phyloP scores from a whole-genome alignment of 2,888 invertebrate genomes.

The Eurytoma californica region DNA sequence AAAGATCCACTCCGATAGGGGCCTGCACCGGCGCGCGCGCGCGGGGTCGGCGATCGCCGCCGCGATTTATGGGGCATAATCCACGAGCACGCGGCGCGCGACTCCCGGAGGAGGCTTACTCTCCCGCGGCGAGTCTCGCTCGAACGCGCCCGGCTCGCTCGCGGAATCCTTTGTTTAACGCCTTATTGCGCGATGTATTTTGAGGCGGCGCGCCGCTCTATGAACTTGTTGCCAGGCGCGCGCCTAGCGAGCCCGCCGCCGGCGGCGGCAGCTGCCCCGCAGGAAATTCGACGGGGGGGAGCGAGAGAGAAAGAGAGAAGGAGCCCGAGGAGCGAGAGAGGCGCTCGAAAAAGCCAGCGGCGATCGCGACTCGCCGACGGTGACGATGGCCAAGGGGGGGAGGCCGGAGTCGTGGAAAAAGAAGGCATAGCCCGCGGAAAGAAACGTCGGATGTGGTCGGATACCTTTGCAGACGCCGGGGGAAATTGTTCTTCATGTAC shows the following conservation, averaged over 20 bases:
- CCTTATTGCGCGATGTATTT: constrained; percentile 71
- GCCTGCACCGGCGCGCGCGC: no score
- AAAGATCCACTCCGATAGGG: not conserved
- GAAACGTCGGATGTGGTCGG: no score
- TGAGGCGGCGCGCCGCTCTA: constrained; percentile 62
- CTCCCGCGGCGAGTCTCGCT: not conserved
- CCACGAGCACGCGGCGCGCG: constrained; percentile 7
- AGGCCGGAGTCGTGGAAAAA: no score
- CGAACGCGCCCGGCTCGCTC: constrained; percentile 58
- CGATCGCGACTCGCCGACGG: no score
- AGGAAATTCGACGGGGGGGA: no score
- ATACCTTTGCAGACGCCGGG: no score
- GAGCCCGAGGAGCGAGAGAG: no score
- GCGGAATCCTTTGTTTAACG: constrained; percentile 73
- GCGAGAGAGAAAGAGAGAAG: no score
- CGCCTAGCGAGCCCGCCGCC: constrained; percentile 54
- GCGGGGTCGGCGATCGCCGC: no score
- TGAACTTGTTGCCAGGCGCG: constrained; percentile 53
- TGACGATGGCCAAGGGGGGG: no score
- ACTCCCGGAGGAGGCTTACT: constrained; percentile 67
- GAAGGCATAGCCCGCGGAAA: no score
- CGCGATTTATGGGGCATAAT: not conserved
- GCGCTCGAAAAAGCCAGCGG: not conserved
- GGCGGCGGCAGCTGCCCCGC: constrained; percentile 11
- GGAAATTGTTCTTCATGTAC: no score